Evolutionary conservation across 2,888 invertebrate genomes (phyloP).

Genomic region (Meloe dianella): DNA sequence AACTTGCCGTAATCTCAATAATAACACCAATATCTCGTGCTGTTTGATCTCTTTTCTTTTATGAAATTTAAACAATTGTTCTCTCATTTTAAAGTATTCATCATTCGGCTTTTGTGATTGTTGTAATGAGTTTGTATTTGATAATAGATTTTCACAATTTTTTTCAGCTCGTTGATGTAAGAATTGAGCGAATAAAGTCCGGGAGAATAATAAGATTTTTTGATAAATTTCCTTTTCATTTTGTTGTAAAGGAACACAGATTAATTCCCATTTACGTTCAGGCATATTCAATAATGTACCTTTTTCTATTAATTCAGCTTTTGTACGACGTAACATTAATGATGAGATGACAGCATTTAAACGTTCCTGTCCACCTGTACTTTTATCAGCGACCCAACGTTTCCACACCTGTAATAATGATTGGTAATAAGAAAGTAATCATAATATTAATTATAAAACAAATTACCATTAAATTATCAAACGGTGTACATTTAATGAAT

Average conservation of each 20-base stretch:
- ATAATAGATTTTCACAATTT: slow-evolving; percentile 54
- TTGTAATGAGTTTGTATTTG: neutral
- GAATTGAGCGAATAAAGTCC: slow-evolving; percentile 77
- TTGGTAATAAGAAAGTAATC: too few relatives aligned
- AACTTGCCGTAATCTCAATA: slow-evolving; percentile 85
- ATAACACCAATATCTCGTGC: slow-evolving; percentile 76
- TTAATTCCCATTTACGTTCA: slow-evolving; percentile 63
- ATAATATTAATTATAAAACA: too few relatives aligned
- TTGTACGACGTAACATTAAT: slow-evolving; percentile 87
- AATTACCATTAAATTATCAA: slow-evolving; percentile 80
- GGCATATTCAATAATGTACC: slow-evolving; percentile 72
- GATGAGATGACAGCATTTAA: slow-evolving; percentile 85
- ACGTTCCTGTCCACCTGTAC: slow-evolving; percentile 76
- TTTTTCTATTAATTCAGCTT: slow-evolving; percentile 72
- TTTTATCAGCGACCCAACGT: slow-evolving; percentile 88
- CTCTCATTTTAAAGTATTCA: slow-evolving; percentile 69
- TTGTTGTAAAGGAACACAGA: slow-evolving; percentile 68
- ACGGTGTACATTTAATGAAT: slow-evolving; percentile 85
- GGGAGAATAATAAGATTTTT: slow-evolving; percentile 73
- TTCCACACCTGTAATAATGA: slow-evolving; percentile 76
- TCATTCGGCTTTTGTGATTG: slow-evolving; percentile 37
- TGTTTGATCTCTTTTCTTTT: slow-evolving; percentile 62
- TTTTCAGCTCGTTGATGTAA: slow-evolving; percentile 77
- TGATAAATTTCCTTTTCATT: slow-evolving; percentile 82
- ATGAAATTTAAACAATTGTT: slow-evolving; percentile 67